Evolutionary conservation across 2,797 vertebrate species (phyloP).

Genomic region (Rhyacichthys aspro): DNA sequence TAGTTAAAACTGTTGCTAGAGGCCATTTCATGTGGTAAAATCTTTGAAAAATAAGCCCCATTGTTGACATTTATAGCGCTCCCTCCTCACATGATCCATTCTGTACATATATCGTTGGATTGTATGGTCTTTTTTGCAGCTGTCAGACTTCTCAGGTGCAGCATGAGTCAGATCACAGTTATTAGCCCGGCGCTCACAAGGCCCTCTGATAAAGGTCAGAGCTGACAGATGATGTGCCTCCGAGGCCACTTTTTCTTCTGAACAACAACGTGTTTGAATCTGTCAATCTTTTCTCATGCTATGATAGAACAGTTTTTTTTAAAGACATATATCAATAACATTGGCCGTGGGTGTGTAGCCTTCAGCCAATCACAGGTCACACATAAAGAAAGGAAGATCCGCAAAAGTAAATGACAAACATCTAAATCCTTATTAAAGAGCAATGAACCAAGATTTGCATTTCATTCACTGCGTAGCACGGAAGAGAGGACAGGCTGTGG

Average conservation of each 20-base stretch:
- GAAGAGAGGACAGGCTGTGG: no score
- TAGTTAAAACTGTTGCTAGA: not conserved
- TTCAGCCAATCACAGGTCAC: not conserved
- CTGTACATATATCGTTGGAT: not conserved
- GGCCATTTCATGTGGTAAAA: not conserved
- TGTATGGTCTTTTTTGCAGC: not conserved
- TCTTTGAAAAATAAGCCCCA: not conserved
- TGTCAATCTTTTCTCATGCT: slow-evolving; percentile 1
- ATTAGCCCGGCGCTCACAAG: not conserved
- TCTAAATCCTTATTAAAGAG: no score
- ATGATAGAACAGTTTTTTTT: not conserved
- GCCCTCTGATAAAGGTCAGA: slow-evolving; percentile 7
- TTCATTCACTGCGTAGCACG: no score
- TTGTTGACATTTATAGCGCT: not conserved
- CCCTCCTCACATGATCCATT: not conserved
- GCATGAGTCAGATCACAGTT: slow-evolving; percentile 7
- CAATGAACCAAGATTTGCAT: no score
- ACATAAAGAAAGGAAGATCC: no score
- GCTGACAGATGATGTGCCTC: slow-evolving; percentile 11
- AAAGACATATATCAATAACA: not conserved
- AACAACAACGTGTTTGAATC: slow-evolving; percentile 11
- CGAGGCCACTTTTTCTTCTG: not conserved
- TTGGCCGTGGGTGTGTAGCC: not conserved
- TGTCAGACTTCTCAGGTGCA: not conserved
- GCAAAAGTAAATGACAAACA: no score